phyloP scores from a whole-genome alignment of 2,797 vertebrate species.

The Parotocinclus haroldoi region DNA sequence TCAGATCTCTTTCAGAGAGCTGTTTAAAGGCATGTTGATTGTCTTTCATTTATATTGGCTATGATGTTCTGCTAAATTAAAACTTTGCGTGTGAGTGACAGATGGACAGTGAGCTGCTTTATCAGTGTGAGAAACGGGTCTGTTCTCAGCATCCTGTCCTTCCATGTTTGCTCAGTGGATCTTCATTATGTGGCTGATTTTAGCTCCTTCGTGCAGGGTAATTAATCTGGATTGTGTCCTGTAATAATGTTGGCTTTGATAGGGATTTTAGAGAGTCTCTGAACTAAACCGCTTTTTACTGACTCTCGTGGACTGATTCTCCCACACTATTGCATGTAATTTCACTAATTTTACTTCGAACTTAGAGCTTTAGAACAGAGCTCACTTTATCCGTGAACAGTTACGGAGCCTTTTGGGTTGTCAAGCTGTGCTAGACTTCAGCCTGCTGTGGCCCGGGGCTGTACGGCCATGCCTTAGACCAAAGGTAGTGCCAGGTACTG shows the following conservation, averaged over 20 bases:
- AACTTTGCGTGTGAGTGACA: not conserved
- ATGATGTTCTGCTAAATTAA: slow-evolving; percentile 3
- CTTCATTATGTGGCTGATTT: slow-evolving; percentile 47
- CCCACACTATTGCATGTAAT: not conserved
- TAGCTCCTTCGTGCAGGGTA: slow-evolving; percentile 48
- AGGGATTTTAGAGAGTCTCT: slow-evolving; percentile 21
- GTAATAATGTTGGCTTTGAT: slow-evolving; percentile 53
- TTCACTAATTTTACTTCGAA: no score
- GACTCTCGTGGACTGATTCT: slow-evolving; percentile 5
- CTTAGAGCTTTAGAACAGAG: no score
- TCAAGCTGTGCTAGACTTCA: no score
- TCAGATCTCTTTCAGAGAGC: no score
- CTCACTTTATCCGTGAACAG: no score
- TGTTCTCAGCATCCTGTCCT: slow-evolving; percentile 26
- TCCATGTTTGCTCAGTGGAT: slow-evolving; percentile 33
- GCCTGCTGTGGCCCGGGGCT: no score
- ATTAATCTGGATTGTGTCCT: slow-evolving; percentile 46
- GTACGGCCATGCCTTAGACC: no score
- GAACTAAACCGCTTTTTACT: slow-evolving; percentile 7
- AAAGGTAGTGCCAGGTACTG: no score
- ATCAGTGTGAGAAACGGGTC: slow-evolving; percentile 22
- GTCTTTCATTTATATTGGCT: not conserved
- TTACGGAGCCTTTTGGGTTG: no score
- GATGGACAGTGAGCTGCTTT: not conserved
- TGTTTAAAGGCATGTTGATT: no score